Base-by-base conservation (phyloP, 1,140 invertebrate genomes). In the Proctacanthus coquilletti region DNA sequence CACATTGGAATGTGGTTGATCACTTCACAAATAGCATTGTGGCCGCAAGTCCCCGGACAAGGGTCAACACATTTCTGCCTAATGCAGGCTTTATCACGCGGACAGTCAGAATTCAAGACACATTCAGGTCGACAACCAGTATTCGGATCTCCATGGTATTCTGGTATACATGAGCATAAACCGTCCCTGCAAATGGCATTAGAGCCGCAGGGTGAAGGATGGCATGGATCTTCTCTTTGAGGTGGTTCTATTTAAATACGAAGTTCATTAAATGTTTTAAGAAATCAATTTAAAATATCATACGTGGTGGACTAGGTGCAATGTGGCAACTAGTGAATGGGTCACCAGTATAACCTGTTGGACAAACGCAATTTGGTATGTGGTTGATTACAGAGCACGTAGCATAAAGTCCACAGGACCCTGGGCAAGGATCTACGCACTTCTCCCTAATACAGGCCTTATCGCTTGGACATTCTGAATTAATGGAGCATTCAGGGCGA, bases 361-460 rank as follows among this genome's bases (percentile, higher is more conserved):
- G 67, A 56, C 84, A 88, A 9, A 74, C 79, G 47, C 84, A 88
- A n/a, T 75, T 72, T 4, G 84, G 81, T 42, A 80, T 82, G 50
- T 91, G 85, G 50, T 84, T 80, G 11, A 84, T 73, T 3, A 87
- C 78, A 45, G 74, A 74, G 53, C 86, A 92, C 45, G 77, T 66
- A n/a, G 85, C 80, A 52, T 79, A 78, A 29, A 77, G 66, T 6
- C 82, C 82, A 57, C 83, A 86, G n/a, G 77, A 84, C 39, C 75
- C 78, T 36, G 70, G 62, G 46, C 80, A 84, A 8, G 81, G 81
- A 51, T 85, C 72, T n/a, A 55, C 58, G 60, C 82, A 86, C 61
- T 77, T 79, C 44, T 77, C 68, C 39, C 66, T 65, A n/a, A 75
- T 50, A 50, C 81, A 84, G 8, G 78, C 72, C 48, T 71, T 67